Evolutionary conservation across 2,888 invertebrate genomes (phyloP).

Genomic region (Papilio gigon): DNA sequence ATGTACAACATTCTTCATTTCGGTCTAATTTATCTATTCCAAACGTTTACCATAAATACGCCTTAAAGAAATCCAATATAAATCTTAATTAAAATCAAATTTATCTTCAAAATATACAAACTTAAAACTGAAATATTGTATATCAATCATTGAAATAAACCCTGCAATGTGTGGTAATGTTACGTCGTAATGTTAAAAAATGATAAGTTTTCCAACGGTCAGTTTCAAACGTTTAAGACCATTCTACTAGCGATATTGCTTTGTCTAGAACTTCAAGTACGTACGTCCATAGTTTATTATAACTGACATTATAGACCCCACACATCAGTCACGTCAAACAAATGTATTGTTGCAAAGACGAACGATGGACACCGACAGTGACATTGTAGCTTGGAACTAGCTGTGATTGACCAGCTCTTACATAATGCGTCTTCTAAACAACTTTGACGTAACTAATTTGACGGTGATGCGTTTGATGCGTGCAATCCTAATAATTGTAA

Average conservation of each 20-base stretch:
- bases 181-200: too few species aligned
- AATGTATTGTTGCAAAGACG: constrained; percentile 20
- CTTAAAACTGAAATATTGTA: background rate
- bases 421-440: background rate
- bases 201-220: background rate
- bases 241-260: background rate
- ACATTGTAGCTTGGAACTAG: constrained; percentile 4
- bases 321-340: constrained; percentile 17
- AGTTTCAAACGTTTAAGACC: background rate
- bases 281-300: background rate
- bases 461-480: background rate
- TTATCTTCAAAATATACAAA: background rate
- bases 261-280: background rate
- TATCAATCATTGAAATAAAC: background rate
- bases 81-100: too few species aligned
- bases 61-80: too few species aligned
- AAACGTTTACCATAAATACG: background rate
- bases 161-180: too few species aligned
- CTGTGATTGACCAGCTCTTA: background rate
- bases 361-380: constrained; percentile 5
- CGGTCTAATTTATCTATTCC: background rate
- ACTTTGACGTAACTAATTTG: constrained; percentile 7
- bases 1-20: background rate
- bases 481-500: background rate
- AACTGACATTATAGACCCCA: constrained; percentile 32